These are phyloP conservation scores for Trachurus trachurus DNA, from an alignment of 2,797 vertebrate genomes.

Conservation along the genomic window DNA sequence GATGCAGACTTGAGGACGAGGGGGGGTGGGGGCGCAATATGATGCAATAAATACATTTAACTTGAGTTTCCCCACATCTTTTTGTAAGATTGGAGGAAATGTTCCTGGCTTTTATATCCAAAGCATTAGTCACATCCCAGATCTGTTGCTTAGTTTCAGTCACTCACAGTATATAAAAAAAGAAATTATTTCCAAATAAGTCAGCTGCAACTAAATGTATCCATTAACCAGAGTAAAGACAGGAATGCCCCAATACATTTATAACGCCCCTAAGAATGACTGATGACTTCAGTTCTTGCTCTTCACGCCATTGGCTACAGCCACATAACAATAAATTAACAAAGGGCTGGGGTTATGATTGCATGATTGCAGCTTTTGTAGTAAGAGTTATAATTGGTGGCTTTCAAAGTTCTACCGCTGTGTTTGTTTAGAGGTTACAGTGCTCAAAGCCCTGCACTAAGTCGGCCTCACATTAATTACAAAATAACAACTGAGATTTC, in stretches of 20 bases:
- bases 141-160: background rate
- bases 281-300: conserved; percentile 18
- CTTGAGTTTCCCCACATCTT: conserved; percentile 22
- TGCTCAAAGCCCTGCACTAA: conserved; percentile 3
- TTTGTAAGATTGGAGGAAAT: conserved; percentile 3
- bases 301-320: conserved; percentile 13
- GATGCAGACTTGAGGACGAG: conserved; percentile 16
- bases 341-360: conserved; percentile 13
- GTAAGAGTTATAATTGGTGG: background rate
- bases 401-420: background rate
- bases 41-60: conserved; percentile 35
- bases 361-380: conserved; percentile 21
- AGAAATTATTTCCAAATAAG: background rate
- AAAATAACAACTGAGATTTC: conserved; percentile 31
- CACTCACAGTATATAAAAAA: background rate
- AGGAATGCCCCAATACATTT: conserved; percentile 10
- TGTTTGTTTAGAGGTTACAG: conserved; percentile 25
- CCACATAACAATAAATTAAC: conserved; percentile 27
- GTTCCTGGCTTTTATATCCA: background rate
- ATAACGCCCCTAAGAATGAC: conserved; percentile 27
- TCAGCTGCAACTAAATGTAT: background rate
- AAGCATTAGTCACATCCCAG: background rate
- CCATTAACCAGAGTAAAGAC: background rate
- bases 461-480: conserved; percentile 35
- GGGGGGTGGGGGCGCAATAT: background rate